These are phyloP conservation scores for Drosophila flavopinicola DNA, from an alignment of 2,888 invertebrate genomes.

Conservation along the genomic window DNA sequence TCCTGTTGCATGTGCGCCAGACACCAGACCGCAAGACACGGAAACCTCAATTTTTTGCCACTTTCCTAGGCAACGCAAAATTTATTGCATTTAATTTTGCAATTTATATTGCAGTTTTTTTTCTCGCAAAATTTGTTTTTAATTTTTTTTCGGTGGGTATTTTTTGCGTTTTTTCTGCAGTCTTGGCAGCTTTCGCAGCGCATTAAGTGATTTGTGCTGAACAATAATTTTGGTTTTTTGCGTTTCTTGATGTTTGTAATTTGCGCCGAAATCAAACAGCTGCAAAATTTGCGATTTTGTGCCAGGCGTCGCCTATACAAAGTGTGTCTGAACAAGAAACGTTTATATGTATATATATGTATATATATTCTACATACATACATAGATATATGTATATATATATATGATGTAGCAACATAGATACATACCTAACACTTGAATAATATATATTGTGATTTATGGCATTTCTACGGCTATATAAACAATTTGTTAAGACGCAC, in stretches of 20 bases:
- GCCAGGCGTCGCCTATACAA: slow-evolving; percentile 67
- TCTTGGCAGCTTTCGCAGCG: slow-evolving; percentile 49
- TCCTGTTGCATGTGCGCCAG: slow-evolving; percentile 57
- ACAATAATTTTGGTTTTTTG: slow-evolving; percentile 51
- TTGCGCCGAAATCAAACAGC: slow-evolving; percentile 78
- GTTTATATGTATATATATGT: slow-evolving; percentile 6
- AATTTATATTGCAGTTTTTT: slow-evolving; percentile 15
- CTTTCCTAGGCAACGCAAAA: slow-evolving; percentile 51
- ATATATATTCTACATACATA: slow-evolving; percentile 8
- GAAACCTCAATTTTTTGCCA: slow-evolving; percentile 62
- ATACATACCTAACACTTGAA: slow-evolving; percentile 23
- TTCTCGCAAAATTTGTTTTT: slow-evolving; percentile 22
- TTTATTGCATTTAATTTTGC: slow-evolving; percentile 68
- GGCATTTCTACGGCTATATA: slow-evolving; percentile 63
- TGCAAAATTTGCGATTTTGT: slow-evolving; percentile 60
- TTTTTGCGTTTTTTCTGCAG: slow-evolving; percentile 6
- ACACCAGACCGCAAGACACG: slow-evolving; percentile 77
- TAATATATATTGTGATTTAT: slow-evolving; percentile 66
- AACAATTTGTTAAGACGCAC: slow-evolving; percentile 74
- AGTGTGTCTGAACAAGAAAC: slow-evolving; percentile 65
- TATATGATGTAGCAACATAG: slow-evolving; percentile 1
- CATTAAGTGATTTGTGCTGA: slow-evolving; percentile 76
- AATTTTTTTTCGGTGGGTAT: slow-evolving; percentile 12
- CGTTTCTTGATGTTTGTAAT: slow-evolving; percentile 54
- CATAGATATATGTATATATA: slow-evolving; percentile 7